Conservation (phyloP, 1,140 invertebrate species). For the Heliothis subflexa region DNA sequence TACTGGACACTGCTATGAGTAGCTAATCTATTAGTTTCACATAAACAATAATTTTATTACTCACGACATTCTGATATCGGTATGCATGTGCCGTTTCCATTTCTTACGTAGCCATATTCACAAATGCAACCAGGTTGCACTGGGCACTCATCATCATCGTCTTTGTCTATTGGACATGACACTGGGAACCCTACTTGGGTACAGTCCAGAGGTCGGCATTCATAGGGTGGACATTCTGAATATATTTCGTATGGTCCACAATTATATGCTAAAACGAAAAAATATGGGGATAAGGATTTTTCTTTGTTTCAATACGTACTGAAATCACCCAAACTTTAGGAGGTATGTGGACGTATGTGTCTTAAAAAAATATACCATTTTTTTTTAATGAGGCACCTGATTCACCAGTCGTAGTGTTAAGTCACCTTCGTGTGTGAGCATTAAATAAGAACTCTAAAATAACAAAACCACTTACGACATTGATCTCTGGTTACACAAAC, state of each 20-base stretch:
- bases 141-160: not conserved
- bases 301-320: not conserved
- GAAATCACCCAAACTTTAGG: too few species aligned
- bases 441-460: too few species aligned
- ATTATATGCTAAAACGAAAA: not conserved
- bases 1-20: too few species aligned
- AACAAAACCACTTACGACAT: conserved; percentile 51
- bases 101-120: not conserved
- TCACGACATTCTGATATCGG: conserved; percentile 45
- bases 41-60: not conserved
- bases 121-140: conserved; percentile 1
- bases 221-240: not conserved
- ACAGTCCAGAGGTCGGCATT: not conserved
- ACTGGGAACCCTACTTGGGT: not conserved
- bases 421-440: too few species aligned
- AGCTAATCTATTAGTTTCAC: not conserved
- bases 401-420: too few species aligned
- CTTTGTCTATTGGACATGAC: not conserved
- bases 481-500: conserved; percentile 47
- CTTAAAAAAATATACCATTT: too few species aligned
- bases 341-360: too few species aligned
- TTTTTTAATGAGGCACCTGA: too few species aligned
- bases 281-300: not conserved
- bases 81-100: not conserved
- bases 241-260: conserved; percentile 2